These are phyloP conservation scores for Plutella xylostella DNA, from an alignment of 2,888 invertebrate species.

Conservation along the genomic window DNA sequence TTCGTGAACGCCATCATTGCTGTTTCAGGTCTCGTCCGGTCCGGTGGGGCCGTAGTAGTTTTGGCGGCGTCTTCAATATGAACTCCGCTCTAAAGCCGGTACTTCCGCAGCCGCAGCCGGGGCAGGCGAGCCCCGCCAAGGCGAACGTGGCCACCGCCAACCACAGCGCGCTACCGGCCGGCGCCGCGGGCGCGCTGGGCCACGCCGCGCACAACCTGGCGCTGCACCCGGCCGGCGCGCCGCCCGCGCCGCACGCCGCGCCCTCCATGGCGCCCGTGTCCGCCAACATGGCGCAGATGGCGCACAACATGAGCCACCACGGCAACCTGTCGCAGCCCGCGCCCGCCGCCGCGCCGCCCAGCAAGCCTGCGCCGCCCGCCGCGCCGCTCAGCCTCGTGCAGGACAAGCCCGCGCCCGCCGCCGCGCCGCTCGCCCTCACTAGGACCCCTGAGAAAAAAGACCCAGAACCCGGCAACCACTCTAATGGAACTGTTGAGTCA, in stretches of 20 bases:
- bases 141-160: slow-evolving; percentile 54
- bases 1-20: slow-evolving; percentile 40
- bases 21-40: slow-evolving; percentile 47
- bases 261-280: slow-evolving; percentile 63
- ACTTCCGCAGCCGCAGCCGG: slow-evolving; percentile 53
- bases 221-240: slow-evolving; percentile 41
- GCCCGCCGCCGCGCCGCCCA: slow-evolving; percentile 40
- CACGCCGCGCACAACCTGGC: slow-evolving; percentile 46
- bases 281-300: slow-evolving; percentile 65
- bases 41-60: slow-evolving; percentile 17
- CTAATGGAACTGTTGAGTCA: slow-evolving; percentile 57
- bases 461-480: slow-evolving; percentile 45
- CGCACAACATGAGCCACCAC: slow-evolving; percentile 66
- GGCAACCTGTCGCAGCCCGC: slow-evolving; percentile 57
- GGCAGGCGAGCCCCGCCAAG: slow-evolving; percentile 55
- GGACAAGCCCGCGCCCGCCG: slow-evolving; percentile 38
- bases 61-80: slow-evolving; percentile 48
- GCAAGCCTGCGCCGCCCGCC: slow-evolving; percentile 41
- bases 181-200: slow-evolving; percentile 49
- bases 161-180: slow-evolving; percentile 50
- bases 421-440: slow-evolving; percentile 54
- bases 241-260: slow-evolving; percentile 41
- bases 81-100: slow-evolving; percentile 72
- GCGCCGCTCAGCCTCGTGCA: slow-evolving; percentile 58
- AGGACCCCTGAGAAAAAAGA: slow-evolving; percentile 60